These are phyloP conservation scores for Myotis myotis DNA, from an alignment of 2,797 vertebrate species.

Conservation along the genomic window DNA sequence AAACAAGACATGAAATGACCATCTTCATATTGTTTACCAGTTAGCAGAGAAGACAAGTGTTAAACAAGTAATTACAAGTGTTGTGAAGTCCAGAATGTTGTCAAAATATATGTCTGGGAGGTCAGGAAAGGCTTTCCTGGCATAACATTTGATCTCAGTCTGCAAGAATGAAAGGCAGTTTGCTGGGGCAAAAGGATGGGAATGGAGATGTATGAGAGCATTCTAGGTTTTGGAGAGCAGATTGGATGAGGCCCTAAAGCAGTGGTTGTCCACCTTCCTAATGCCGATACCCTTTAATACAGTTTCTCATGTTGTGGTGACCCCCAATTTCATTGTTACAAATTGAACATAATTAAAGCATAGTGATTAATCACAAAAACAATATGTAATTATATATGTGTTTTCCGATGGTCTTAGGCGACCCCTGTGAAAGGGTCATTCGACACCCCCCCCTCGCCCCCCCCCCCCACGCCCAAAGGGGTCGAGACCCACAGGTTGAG, in stretches of 20 bases:
- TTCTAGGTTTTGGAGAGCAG: constrained; percentile 28
- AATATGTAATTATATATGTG: too few species aligned
- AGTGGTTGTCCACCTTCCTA: too few species aligned
- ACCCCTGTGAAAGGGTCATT: too few species aligned
- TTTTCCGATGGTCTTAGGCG: too few species aligned
- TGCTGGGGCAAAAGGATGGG: neutral
- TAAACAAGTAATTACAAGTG: constrained; percentile 26
- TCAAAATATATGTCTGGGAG: neutral
- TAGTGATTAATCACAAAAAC: too few species aligned
- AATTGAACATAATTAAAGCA: too few species aligned
- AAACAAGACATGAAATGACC: neutral
- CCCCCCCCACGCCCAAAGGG: too few species aligned
- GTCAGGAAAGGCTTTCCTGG: constrained; percentile 23
- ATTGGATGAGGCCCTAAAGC: neutral
- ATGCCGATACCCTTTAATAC: too few species aligned
- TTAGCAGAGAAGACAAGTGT: constrained; percentile 32
- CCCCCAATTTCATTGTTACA: too few species aligned
- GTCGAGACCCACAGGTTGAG: too few species aligned
- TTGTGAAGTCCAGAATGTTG: neutral
- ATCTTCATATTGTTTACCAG: neutral
- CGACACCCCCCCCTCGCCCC: too few species aligned
- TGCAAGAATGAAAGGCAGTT: constrained; percentile 21
- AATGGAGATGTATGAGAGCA: neutral
- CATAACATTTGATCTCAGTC: neutral
- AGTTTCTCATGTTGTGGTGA: too few species aligned